These are phyloP conservation scores for Meloe dianella DNA, from an alignment of 2,888 invertebrate species.

Conservation along the genomic window DNA sequence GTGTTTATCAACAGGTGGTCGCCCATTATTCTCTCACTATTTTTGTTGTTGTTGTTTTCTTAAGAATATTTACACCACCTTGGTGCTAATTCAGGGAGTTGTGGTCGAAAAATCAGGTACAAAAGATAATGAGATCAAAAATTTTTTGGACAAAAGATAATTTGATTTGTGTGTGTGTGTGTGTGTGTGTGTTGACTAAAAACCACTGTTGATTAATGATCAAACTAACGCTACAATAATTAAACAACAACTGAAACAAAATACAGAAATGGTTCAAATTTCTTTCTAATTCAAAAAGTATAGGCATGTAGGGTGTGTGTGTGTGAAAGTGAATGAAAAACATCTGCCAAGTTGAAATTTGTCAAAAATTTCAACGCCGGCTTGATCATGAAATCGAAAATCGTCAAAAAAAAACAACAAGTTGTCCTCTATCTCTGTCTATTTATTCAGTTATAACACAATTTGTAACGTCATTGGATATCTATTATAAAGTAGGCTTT, in stretches of 20 bases:
- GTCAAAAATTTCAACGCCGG: neutral
- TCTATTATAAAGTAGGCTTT: constrained; percentile 45
- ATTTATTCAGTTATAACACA: constrained; percentile 28
- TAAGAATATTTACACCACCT: neutral
- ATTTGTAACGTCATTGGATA: constrained; percentile 52
- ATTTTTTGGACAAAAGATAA: neutral
- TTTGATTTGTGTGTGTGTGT: neutral
- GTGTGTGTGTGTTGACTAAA: no score
- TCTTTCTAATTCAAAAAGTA: no score
- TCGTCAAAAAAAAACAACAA: neutral
- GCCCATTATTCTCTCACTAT: constrained; percentile 28
- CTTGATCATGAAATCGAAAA: neutral
- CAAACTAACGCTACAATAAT: neutral
- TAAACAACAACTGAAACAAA: neutral
- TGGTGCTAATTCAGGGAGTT: neutral
- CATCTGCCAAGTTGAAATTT: neutral
- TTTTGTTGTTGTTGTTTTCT: neutral
- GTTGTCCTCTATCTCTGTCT: neutral
- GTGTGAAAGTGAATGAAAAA: neutral
- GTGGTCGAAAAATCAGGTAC: neutral
- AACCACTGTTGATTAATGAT: neutral
- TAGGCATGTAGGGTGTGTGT: neutral
- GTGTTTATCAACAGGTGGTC: constrained; percentile 36
- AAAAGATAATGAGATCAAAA: neutral
- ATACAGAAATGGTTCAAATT: neutral